phyloP scores from a whole-genome alignment of 2,797 vertebrate genomes.

The Peromyscus nudipes region DNA sequence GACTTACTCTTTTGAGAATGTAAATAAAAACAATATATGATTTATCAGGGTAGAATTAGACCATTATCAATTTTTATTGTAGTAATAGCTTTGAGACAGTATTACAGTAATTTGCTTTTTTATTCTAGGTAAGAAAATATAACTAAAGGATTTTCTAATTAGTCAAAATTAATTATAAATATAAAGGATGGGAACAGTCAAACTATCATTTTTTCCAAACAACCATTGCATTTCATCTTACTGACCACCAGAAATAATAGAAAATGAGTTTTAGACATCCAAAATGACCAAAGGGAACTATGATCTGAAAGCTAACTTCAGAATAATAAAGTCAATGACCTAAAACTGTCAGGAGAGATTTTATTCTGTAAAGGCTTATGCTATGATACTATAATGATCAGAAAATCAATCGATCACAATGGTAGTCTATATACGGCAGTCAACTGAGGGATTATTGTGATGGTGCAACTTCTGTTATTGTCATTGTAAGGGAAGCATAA shows the following conservation, averaged over 20 bases:
- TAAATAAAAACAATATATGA: background rate
- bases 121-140: background rate
- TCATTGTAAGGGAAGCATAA: background rate
- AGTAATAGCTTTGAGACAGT: background rate
- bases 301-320: background rate
- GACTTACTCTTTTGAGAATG: background rate
- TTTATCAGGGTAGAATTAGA: background rate
- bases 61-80: background rate
- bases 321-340: slow-evolving; percentile 19
- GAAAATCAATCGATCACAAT: background rate
- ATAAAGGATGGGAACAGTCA: background rate
- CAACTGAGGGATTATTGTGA: slow-evolving; percentile 1
- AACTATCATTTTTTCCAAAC: background rate
- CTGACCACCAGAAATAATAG: background rate
- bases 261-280: background rate
- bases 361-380: background rate
- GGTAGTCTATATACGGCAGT: background rate
- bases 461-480: background rate
- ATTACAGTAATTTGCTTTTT: background rate
- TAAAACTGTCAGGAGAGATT: background rate
- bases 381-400: background rate
- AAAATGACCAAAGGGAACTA: background rate
- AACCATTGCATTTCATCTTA: background rate
- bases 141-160: background rate
- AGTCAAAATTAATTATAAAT: slow-evolving; percentile 28